Base-by-base conservation (phyloP, 1,140 invertebrate genomes). In the Eueides isabella region DNA sequence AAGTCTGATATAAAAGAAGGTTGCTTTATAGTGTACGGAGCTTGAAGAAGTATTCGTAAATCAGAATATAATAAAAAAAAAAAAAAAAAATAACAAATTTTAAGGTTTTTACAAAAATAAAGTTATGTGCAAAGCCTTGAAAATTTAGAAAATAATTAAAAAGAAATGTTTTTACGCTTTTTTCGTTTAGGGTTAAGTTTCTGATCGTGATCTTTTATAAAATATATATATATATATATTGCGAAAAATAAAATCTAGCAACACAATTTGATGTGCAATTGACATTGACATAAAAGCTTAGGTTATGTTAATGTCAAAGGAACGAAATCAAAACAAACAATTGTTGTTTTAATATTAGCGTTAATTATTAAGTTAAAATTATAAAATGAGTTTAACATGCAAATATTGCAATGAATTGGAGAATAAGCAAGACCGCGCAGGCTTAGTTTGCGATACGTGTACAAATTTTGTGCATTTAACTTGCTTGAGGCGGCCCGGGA, bases 401-500 rank as follows among this genome's bases (percentile, higher is more conserved):
- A 91, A 89, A 82, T 91, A 92, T 67, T 93, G 91, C 70, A 83
- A 89, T 28, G 78, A 86, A 26, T 78, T 80, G 14, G 91, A 93
- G 62, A 75, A 86, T 61, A 93, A 91, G 62, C 90, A 93, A 72
- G 65, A 83, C 28, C 77, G 76, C 1, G 90, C 91, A 1, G 87
- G 86, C 2, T 77, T 93, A n/a, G 80, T 84, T 31, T 96, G 95
- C 79, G 82, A 86, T 23, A 81, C 85, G 55, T 97, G 96, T 80
- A 80, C 87, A 1, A 78, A 80, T 76, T 94, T 93, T 76, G 94
- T 96, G 33, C 96, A 97, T 82, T 83, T 95, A 16, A 88, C 88
- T 19, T 97, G 96, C 83, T 86, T 96, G 33, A 92, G 92, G 74
- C 88, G 94, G 35, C 94, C 94, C 12, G 94, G 95, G 23, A 94